These are phyloP conservation scores for Pelobates fuscus DNA, from an alignment of 2,113 vertebrate species.

Conservation along the genomic window DNA sequence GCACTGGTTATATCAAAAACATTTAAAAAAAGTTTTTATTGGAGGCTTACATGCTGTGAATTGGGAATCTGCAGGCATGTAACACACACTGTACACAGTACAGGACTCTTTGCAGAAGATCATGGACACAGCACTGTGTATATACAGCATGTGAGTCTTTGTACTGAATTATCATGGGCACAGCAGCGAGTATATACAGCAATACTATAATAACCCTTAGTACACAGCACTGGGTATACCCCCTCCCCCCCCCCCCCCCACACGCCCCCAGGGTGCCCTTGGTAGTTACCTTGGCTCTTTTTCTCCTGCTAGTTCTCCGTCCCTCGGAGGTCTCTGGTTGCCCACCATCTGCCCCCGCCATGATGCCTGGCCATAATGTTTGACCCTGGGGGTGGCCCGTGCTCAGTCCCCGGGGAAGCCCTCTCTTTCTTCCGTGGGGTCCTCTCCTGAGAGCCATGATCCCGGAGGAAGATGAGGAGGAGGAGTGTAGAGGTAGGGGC, in stretches of 20 bases:
- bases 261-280: constrained; percentile 59
- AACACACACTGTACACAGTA: too few relatives aligned
- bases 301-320: constrained; percentile 91
- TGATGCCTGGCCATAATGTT: constrained; percentile 66
- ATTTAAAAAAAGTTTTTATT: too few relatives aligned
- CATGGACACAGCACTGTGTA: neutral
- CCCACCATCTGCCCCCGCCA: constrained; percentile 74
- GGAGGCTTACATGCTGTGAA: too few relatives aligned
- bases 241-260: neutral
- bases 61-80: too few relatives aligned
- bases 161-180: too few relatives aligned
- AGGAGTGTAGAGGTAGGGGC: constrained; percentile 56
- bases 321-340: constrained; percentile 87
- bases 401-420: constrained; percentile 82
- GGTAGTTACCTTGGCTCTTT: constrained; percentile 91
- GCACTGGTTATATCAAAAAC: too few relatives aligned
- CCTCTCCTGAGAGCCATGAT: constrained; percentile 60
- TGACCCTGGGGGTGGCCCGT: constrained; percentile 82
- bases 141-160: too few relatives aligned
- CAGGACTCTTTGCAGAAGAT: too few relatives aligned
- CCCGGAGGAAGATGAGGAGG: constrained; percentile 51
- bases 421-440: constrained; percentile 77
- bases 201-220: too few relatives aligned
- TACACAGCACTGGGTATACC: too few relatives aligned
- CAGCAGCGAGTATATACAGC: too few relatives aligned